These are phyloP conservation scores for Conus canariensis DNA, from an alignment of 2,888 invertebrate genomes.

Conservation along the genomic window DNA sequence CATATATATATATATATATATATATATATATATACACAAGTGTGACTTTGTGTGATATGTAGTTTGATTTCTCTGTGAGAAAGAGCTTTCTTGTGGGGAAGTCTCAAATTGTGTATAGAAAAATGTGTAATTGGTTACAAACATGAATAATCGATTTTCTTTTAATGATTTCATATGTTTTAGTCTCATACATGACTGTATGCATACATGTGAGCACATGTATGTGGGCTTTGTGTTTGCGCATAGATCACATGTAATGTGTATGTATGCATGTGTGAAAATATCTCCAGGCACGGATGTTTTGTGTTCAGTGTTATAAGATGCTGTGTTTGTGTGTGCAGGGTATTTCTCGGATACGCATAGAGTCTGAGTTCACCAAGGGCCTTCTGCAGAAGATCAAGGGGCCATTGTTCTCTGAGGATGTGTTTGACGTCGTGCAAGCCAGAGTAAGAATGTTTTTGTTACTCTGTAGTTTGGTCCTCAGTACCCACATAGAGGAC, in stretches of 20 bases:
- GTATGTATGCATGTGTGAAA: neutral
- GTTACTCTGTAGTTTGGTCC: neutral
- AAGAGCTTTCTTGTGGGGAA: no score
- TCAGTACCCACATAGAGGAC: neutral
- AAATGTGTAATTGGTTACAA: no score
- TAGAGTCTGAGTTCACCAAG: conserved; percentile 84
- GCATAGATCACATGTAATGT: neutral
- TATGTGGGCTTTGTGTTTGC: neutral
- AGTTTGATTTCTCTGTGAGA: no score
- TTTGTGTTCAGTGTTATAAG: neutral
- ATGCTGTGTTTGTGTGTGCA: conserved; percentile 58
- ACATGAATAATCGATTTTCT: no score
- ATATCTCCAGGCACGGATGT: neutral
- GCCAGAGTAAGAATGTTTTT: conserved; percentile 66
- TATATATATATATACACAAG: no score
- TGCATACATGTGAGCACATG: neutral
- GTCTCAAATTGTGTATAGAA: no score
- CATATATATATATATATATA: no score
- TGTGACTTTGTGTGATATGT: no score
- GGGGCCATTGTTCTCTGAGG: conserved; percentile 84
- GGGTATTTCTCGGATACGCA: conserved; percentile 83
- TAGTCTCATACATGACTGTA: no score
- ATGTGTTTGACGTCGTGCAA: conserved; percentile 92
- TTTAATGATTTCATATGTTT: no score
- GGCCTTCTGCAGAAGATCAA: conserved; percentile 83